Evolutionary conservation across 2,113 vertebrate genomes (phyloP).

Genomic region (Mola mola): DNA sequence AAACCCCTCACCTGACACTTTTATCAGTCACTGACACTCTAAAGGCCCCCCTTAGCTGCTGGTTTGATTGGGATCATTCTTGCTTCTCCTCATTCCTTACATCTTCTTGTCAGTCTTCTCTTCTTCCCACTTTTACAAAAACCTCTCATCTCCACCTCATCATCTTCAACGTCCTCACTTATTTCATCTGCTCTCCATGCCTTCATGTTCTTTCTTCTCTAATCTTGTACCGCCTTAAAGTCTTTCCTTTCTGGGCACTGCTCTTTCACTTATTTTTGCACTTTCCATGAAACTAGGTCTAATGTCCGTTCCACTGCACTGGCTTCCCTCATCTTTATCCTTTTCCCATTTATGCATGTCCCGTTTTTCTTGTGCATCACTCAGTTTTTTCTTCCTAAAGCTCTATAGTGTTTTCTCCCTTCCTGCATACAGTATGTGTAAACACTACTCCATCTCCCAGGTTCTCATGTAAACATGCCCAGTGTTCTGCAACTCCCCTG

Average conservation of each 20-base stretch:
- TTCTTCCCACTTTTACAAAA: constrained; percentile 25
- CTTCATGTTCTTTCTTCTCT: constrained; percentile 37
- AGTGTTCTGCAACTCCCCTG: constrained; percentile 75
- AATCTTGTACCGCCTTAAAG: constrained; percentile 55
- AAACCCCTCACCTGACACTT: constrained; percentile 51
- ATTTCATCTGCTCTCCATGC: constrained; percentile 49
- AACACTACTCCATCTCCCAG: constrained; percentile 75
- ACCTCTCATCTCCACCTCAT: constrained; percentile 52
- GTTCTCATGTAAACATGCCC: constrained; percentile 75
- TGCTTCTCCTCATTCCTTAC: constrained; percentile 38
- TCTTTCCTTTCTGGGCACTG: constrained; percentile 51
- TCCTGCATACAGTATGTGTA: constrained; percentile 70
- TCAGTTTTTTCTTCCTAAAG: constrained; percentile 43
- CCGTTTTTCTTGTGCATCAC: constrained; percentile 50
- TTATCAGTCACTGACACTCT: constrained; percentile 59
- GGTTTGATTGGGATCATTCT: constrained; percentile 54
- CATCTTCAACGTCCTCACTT: constrained; percentile 42
- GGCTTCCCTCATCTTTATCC: constrained; percentile 51
- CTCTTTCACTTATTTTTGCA: constrained; percentile 41
- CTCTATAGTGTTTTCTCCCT: constrained; percentile 45
- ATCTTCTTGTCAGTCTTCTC: constrained; percentile 37
- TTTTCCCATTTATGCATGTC: constrained; percentile 44
- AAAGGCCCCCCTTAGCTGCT: constrained; percentile 45
- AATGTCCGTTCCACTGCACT: constrained; percentile 59
- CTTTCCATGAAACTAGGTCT: constrained; percentile 48